Base-by-base conservation (phyloP, 2,113 vertebrate genomes). In the Marcusenius ussheri region DNA sequence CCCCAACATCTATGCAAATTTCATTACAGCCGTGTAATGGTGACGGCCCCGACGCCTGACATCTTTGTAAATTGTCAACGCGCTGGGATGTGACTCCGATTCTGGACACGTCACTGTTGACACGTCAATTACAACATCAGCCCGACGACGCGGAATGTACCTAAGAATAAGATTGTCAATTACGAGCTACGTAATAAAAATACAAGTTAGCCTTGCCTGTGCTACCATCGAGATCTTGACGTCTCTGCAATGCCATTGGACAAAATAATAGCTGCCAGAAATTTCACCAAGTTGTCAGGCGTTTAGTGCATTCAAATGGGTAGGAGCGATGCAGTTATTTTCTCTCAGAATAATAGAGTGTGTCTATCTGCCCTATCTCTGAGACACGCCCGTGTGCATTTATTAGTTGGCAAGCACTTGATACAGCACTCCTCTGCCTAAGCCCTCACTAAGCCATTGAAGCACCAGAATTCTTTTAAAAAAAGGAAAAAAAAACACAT, bases 391-490 rank as follows among this genome's bases (percentile, higher is more conserved):
- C 39, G 21, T 31, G 86, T 31, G 45, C 70, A 35, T 77, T 87
- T 90, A 88, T 89, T 90, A 88, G 87, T 86, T 84, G 83, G 42
- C 87, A 90, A 90, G 91, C 70, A 91, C 89, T 91, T 89, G 45
- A 90, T 89, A 91, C 89, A 89, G 47, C 70, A 80, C 90, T 91
- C 88, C 17, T 91, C 93, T 91, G 89, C 86, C 91, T 51, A 9
- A 91, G 90, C 88, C 77, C 90, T 9, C 92, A 27, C 74, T 74
- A 92, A 70, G 89, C 87, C 88, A 88, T 89, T 90, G 90, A 93
- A 93, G 93, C 77, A 87, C 90, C 91, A 95, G 93, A 92, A 92
- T 90, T 93, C 93, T 50, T 53, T 17, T 6, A 53, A 91, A 94
- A 94, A 91, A 93, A n/a, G 2, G 56, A 9, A 27, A 13, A 31